Evolutionary conservation across 1,140 invertebrate species (phyloP), one percentile per base, ranked within the genome.

Genomic region (Zaprionus gabonicus): DNA sequence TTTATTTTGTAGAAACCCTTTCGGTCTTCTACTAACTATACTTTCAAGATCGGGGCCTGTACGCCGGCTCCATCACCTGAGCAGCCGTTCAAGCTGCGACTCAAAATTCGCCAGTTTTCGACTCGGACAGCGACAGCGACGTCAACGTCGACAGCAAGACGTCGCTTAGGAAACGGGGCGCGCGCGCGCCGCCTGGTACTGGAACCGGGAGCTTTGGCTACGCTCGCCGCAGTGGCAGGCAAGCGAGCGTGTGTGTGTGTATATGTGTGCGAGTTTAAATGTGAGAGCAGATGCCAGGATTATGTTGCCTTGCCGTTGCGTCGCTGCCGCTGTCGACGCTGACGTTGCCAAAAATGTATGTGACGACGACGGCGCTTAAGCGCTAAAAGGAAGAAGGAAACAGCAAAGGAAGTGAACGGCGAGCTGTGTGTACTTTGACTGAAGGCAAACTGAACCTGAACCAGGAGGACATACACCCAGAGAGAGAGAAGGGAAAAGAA

Each of bases 381-480:
- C 71, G 66, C 58, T 82, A 65, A 80, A 88, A 81, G 73, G 81
- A 83, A 83, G 77, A 87, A 87, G 83, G 77, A 86, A 87, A 83
- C 84, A 81, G 80, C 80, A 77, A 86, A 80, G 82, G 80, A 82
- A 85, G 82, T 85, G 74, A 81, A 84, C 72, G 44, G 73, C 78
- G 68, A 80, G 49, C 80, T 49, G 25, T 60, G 31, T 28, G 55
- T 28, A 44, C 64, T 34, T 34, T 34, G 31, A 41, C 57, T 57
- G 20, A 60, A 76, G 46, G 69, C 69, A 71, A 58, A 65, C 46
- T 64, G 53, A 76, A 71, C 9, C 28, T 28, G 46, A 51, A 51
- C 20, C 46, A 51, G 55, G 59, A 46, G 49, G 23, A 28, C 56
- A 31, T 41, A 38, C 10, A 69, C 27, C 27, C 7, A 51, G 10